These are phyloP conservation scores for Gallinago stenura DNA, from an alignment of 2,797 vertebrate genomes.

Conservation along the genomic window DNA sequence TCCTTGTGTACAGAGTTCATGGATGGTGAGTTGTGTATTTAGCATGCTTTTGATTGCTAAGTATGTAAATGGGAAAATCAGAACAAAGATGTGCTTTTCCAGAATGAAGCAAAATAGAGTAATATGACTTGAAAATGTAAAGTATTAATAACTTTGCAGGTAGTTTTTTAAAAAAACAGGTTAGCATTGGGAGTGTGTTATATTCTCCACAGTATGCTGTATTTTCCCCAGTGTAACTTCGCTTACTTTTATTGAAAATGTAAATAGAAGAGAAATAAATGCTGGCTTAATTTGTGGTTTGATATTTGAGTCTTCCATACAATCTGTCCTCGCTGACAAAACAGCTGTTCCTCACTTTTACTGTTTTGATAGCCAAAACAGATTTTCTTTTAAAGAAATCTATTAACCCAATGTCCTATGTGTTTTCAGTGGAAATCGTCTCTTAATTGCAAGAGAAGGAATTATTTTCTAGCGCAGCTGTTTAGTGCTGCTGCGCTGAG, in stretches of 20 bases:
- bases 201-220: conserved; percentile 58
- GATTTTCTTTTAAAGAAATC: conserved; percentile 78
- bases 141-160: background rate
- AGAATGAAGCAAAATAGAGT: background rate
- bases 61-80: background rate
- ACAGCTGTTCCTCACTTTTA: conserved; percentile 79
- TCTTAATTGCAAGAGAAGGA: conserved; percentile 77
- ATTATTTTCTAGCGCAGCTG: conserved; percentile 71
- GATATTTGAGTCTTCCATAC: conserved; percentile 73
- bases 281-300: conserved; percentile 67
- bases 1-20: conserved; percentile 99
- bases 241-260: conserved; percentile 79
- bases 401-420: conserved; percentile 79
- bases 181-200: background rate
- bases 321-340: conserved; percentile 79
- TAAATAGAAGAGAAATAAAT: conserved; percentile 79
- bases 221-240: conserved; percentile 56
- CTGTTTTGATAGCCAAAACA: conserved; percentile 79
- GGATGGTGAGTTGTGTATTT: conserved; percentile 90
- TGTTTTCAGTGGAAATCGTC: conserved; percentile 72
- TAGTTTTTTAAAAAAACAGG: background rate
- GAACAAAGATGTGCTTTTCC: background rate
- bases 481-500: conserved; percentile 10
- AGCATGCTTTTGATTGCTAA: background rate
- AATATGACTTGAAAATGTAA: background rate